Conservation (phyloP, 2,113 vertebrate species). For the Grammomys surdaster region DNA sequence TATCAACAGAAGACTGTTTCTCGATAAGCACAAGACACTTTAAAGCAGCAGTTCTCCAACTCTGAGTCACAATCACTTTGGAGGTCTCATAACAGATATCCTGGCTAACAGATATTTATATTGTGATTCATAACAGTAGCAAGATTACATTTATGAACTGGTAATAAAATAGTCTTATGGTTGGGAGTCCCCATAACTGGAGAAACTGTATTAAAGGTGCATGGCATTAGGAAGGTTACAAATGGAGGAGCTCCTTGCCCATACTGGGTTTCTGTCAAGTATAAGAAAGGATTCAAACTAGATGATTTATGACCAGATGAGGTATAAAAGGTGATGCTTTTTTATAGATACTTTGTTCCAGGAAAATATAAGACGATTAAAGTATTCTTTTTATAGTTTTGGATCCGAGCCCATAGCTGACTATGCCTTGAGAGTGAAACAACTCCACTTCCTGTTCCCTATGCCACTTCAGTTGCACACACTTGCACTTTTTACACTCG, state of each 20-base stretch:
- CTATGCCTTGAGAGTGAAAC: conserved; percentile 7
- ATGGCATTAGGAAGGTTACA: not conserved
- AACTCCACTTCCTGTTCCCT: not conserved
- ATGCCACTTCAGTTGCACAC: not conserved
- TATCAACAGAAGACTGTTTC: not conserved
- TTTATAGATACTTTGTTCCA: not conserved
- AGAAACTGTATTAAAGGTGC: not conserved
- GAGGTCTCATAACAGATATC: not conserved
- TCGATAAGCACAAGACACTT: not conserved
- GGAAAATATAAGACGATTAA: not conserved
- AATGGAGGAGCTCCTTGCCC: not conserved
- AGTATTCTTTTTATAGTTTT: conserved; percentile 9
- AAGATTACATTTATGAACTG: not conserved
- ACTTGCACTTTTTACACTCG: conserved; percentile 6
- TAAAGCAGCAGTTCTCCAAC: not conserved
- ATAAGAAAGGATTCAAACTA: not conserved
- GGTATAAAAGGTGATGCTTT: not conserved
- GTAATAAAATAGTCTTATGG: not conserved
- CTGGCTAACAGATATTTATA: not conserved
- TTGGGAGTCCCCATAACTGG: not conserved
- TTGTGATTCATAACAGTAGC: not conserved
- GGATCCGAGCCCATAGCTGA: not conserved
- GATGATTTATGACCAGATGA: not conserved
- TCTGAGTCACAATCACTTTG: not conserved
- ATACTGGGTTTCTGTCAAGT: not conserved